These are phyloP conservation scores for Otolemur garnettii DNA, from an alignment of 2,113 vertebrate species.

Conservation along the genomic window DNA sequence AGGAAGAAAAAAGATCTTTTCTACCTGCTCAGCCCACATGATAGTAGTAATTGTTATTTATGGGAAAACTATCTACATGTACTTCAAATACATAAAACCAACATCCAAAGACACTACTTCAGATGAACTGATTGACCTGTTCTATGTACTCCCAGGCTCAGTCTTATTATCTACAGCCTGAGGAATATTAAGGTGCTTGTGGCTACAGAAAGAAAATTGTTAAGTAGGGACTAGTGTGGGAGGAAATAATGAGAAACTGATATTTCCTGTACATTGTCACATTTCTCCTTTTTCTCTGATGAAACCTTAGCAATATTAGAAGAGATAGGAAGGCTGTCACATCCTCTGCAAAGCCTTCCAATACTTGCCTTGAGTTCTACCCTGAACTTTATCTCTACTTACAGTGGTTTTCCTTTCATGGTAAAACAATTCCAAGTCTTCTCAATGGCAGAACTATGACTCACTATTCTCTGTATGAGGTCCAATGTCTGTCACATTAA, in stretches of 20 bases:
- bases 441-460: not conserved
- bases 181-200: not conserved
- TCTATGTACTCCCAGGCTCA: not conserved
- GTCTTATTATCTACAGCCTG: not conserved
- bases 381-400: not conserved
- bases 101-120: not conserved
- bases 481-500: not conserved
- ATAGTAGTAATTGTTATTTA: not conserved
- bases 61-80: not conserved
- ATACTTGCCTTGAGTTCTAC: not conserved
- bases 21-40: not conserved
- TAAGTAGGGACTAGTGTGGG: not conserved
- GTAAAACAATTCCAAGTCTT: not conserved
- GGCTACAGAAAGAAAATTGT: not conserved
- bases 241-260: slow-evolving; percentile 12
- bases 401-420: not conserved
- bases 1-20: not conserved
- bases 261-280: not conserved
- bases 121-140: not conserved
- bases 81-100: not conserved
- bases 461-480: not conserved
- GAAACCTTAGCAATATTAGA: not conserved
- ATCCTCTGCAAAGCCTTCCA: not conserved
- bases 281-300: not conserved
- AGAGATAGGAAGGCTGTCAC: not conserved